Evolutionary conservation across 2,888 invertebrate genomes (phyloP).

Genomic region (Nemotelus pantherinus): DNA sequence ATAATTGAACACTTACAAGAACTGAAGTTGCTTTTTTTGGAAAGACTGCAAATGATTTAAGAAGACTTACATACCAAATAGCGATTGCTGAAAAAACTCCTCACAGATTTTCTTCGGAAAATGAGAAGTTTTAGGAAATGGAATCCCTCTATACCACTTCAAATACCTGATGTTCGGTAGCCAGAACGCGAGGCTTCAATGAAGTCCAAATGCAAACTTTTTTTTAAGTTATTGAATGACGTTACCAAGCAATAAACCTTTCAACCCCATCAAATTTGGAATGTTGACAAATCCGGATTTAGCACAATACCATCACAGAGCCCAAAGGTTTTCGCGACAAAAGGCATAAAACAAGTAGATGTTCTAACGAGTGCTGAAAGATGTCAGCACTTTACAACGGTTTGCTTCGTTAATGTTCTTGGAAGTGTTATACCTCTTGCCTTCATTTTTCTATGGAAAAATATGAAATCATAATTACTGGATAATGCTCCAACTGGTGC

Average conservation of each 20-base stretch:
- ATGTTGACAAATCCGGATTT: constrained; percentile 62
- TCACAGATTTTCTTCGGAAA: neutral
- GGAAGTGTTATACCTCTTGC: constrained; percentile 55
- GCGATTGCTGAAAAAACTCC: neutral
- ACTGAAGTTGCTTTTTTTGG: too few relatives aligned
- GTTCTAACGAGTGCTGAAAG: constrained; percentile 59
- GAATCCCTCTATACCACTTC: neutral
- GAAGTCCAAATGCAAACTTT: too few relatives aligned
- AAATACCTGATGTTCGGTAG: neutral
- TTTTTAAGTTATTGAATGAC: too few relatives aligned
- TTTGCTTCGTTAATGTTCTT: constrained; percentile 56
- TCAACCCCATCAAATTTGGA: constrained; percentile 55
- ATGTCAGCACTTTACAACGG: constrained; percentile 59
- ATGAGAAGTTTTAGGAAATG: neutral
- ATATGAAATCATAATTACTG: constrained; percentile 5
- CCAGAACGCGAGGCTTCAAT: neutral
- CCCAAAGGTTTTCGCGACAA: constrained; percentile 59
- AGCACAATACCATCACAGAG: constrained; percentile 56
- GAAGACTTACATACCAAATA: too few relatives aligned
- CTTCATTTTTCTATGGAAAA: constrained; percentile 49
- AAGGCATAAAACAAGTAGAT: constrained; percentile 59
- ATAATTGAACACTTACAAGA: too few relatives aligned
- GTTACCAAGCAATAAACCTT: neutral
- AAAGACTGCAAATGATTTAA: too few relatives aligned
- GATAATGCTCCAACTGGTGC: constrained; percentile 58